These are phyloP conservation scores for Chaetophractus vellerosus DNA, from an alignment of 2,797 vertebrate species.

Conservation along the genomic window DNA sequence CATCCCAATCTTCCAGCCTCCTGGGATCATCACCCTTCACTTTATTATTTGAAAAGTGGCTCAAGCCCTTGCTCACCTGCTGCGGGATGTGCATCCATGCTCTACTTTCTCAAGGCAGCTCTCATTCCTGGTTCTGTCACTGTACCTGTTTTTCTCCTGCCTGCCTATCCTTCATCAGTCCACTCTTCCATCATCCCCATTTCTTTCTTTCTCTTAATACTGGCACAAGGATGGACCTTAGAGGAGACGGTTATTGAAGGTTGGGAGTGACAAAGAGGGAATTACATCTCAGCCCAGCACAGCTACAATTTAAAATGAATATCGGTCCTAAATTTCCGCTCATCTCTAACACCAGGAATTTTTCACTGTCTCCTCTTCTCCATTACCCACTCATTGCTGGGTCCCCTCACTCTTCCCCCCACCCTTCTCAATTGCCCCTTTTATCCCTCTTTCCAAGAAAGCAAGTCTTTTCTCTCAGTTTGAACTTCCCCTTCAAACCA, in stretches of 20 bases:
- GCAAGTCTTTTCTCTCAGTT: too few relatives aligned
- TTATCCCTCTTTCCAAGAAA: not conserved
- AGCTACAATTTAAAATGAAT: not conserved
- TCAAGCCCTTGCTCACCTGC: not conserved
- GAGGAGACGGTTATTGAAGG: too few relatives aligned
- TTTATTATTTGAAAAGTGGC: not conserved
- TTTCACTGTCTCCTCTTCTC: not conserved
- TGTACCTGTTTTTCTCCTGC: not conserved
- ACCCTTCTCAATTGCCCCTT: not conserved
- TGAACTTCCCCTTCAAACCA: not conserved
- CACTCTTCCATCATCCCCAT: not conserved
- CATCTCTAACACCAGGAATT: not conserved
- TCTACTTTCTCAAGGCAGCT: not conserved
- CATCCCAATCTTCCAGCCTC: too few relatives aligned
- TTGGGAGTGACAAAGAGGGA: too few relatives aligned
- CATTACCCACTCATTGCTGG: not conserved
- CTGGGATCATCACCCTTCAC: too few relatives aligned
- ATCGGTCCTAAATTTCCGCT: too few relatives aligned
- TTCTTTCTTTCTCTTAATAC: not conserved
- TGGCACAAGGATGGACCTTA: not conserved
- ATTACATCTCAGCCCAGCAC: not conserved
- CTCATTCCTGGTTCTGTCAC: not conserved
- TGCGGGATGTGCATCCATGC: not conserved
- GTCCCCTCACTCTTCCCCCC: too few relatives aligned
- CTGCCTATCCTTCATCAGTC: not conserved